Base-by-base conservation (phyloP, 2,888 invertebrate genomes). In the Amorpha juglandis region DNA sequence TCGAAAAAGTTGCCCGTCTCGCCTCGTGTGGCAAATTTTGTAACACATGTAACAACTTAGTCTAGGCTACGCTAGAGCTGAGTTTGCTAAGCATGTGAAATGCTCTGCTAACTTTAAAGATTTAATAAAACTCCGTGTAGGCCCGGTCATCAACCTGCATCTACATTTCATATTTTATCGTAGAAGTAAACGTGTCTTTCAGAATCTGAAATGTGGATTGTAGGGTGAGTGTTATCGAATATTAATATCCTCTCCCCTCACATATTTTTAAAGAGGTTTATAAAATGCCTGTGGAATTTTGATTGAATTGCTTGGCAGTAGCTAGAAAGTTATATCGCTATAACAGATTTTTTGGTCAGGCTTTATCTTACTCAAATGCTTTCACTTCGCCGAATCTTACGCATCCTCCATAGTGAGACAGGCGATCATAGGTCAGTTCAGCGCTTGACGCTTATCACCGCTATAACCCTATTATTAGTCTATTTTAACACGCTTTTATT, bases 81-180 rank as follows among this genome's bases (percentile, higher is more conserved):
- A 58, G 55, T 16, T 55, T 38, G 42, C 38, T 58, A 58, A 42
- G 38, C 58, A 11, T 42, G 58, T 58, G 42, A 58, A 42, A 42
- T 16, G 42, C 42, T 16, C 55, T 38, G 55, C 38, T 52, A 58
- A 58, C 58, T 58, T 58, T 58, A 42, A 42, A 55, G 51, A 64
- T 55, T 55, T 38, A 63, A 48, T 45, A 55, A 73, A 67, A 71
- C 71, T 68, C 65, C 50, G 51, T 68, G 70, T 69, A 72, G 72
- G 71, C 42, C 12, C 42, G 16, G 42, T 58, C 58, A 38, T 42
- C 42, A 58, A 42, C 42, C 58, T 19, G 19, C 11, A 38, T 53
- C 16, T 58, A 42, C 12, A 42, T 42, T 58, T 19, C 19, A 19
- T 21, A 42, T 19, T 58, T 58, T 19, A 55, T 55, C 55, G 35